Conservation (phyloP, 1,140 invertebrate species). For the Papilio xuthus region DNA sequence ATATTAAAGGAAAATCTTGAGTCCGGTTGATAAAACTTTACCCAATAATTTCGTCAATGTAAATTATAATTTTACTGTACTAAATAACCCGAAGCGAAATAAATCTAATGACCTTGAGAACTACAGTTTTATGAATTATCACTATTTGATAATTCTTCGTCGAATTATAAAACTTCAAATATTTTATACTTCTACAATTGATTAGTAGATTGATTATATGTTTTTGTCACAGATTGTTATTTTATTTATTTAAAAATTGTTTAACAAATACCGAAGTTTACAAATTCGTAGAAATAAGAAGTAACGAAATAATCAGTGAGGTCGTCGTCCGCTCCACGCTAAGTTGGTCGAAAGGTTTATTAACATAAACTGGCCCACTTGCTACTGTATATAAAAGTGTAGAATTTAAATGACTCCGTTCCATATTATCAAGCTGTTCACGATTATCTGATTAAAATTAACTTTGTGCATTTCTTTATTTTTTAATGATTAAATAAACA, state of each 20-base stretch:
- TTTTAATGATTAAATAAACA: constrained; percentile 1
- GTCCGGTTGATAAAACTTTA: too few species aligned
- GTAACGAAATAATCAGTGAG: not conserved
- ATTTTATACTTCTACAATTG: too few species aligned
- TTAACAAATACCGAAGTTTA: not conserved
- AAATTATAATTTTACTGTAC: too few species aligned
- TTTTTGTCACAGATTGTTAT: not conserved
- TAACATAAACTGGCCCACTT: constrained; percentile 13
- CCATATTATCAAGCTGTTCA: not conserved
- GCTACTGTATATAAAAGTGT: constrained; percentile 17
- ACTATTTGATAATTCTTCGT: too few species aligned
- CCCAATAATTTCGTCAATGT: too few species aligned
- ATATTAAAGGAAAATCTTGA: too few species aligned
- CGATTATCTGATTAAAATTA: constrained; percentile 5
- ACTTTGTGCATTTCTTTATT: constrained; percentile 1
- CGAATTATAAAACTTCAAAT: too few species aligned
- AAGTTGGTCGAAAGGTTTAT: constrained; percentile 4
- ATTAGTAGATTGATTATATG: too few species aligned
- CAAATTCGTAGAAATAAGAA: constrained; percentile 3
- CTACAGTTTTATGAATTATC: too few species aligned
- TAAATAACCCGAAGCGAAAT: too few species aligned
- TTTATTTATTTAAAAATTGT: too few species aligned
- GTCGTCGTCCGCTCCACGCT: constrained; percentile 2
- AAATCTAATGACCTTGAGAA: too few species aligned
- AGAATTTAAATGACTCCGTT: constrained; percentile 23